Evolutionary conservation across 2,113 vertebrate genomes (phyloP).

Genomic region (Azemiops feae): DNA sequence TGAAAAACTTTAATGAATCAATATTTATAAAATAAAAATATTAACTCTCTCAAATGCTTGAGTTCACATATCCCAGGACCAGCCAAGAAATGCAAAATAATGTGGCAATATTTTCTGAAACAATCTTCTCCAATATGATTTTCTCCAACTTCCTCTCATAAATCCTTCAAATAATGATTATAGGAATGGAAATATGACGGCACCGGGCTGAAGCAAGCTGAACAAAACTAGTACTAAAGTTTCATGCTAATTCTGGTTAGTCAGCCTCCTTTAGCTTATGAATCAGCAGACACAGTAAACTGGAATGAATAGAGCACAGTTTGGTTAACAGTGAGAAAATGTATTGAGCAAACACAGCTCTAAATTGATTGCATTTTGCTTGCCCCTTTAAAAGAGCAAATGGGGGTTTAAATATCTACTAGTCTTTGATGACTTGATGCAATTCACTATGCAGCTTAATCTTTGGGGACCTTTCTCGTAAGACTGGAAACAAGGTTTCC

Average conservation of each 20-base stretch:
- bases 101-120: background rate
- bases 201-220: background rate
- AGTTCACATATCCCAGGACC: background rate
- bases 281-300: background rate
- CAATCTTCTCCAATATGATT: background rate
- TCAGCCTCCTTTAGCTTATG: background rate
- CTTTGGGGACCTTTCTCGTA: background rate
- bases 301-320: background rate
- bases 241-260: background rate
- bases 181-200: background rate
- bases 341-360: background rate
- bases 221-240: background rate
- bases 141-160: background rate
- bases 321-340: background rate
- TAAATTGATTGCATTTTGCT: background rate
- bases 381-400: background rate
- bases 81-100: background rate
- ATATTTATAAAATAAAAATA: background rate
- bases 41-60: background rate
- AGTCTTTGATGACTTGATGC: background rate
- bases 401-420: background rate
- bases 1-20: background rate
- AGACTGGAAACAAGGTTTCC: background rate
- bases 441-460: background rate
- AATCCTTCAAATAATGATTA: background rate